A percentile compares a stretch with the other conserved stretches of the same genome.
These are phyloP conservation scores for Propithecus coquereli DNA, from an alignment of 2,113 vertebrate genomes.

Conservation along the genomic window DNA sequence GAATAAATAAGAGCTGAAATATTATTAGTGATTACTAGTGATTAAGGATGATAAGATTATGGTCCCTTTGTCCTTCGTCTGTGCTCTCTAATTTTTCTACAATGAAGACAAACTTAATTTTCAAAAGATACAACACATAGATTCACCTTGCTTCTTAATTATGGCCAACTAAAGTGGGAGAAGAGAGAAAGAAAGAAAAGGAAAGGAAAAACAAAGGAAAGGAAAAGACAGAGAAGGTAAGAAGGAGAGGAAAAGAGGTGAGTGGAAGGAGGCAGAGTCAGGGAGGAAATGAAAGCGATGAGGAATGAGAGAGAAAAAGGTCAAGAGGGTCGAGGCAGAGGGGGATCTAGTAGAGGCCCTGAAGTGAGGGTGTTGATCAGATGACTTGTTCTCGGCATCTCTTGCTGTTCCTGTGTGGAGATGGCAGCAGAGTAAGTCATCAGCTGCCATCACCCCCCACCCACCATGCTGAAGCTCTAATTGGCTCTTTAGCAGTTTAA, in stretches of 20 bases:
- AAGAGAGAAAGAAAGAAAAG: background rate
- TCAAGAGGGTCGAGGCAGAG: background rate
- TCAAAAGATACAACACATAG: background rate
- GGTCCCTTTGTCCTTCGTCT: background rate
- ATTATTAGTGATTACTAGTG: background rate
- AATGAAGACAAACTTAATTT: background rate
- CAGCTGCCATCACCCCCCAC: background rate
- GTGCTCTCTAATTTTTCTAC: conserved; percentile 5
- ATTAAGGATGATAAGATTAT: background rate
- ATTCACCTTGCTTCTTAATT: background rate
- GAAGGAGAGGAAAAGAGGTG: background rate
- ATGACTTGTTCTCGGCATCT: background rate
- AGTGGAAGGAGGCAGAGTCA: background rate
- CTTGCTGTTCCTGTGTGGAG: background rate
- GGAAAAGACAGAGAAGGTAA: background rate
- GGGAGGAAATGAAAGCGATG: background rate
- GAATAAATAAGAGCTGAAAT: conserved; percentile 31
- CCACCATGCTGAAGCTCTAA: background rate
- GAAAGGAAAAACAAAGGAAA: background rate
- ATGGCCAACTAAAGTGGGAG: background rate
- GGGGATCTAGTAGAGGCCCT: background rate
- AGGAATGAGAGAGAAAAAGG: background rate
- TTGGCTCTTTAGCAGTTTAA: background rate
- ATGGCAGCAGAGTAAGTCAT: background rate
- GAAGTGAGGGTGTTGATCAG: background rate